Evolutionary conservation across 2,888 invertebrate species (phyloP), one percentile per base, ranked within the genome.

Genomic region (Drosophila mulleri): DNA sequence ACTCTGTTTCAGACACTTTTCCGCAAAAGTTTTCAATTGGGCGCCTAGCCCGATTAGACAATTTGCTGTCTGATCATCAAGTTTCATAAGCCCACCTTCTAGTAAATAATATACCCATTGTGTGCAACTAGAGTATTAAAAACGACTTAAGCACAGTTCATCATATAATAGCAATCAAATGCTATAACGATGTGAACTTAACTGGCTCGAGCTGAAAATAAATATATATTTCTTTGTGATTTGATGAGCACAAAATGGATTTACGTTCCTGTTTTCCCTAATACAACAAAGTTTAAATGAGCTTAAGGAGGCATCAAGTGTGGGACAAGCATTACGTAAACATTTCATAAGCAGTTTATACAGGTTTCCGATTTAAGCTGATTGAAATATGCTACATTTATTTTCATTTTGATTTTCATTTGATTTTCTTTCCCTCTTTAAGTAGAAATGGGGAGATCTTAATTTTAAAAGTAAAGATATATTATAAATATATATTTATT

Each of bases 1-100:
- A 80, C 57, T 64, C 66, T 54, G 52, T 52, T 56, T 66, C 57
- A 50, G 71, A 71, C 78, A 64, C 63, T 58, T 69, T 75, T 69
- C 62, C 70, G 69, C 65, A 65, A 75, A 60, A 57, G 18, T 69
- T 58, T 67, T 70, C 41, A 44, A 78, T 71, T 71, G 77, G 77
- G 77, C 80, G 80, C 77, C 77, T 39, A 76, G 59, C n/a, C 65
- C 70, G 35, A 41, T 18, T 42, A 57, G 57, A 57, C 42, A 41
- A 41, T 72, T 57, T 63, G 16, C 35, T 39, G 78, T 66, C 64
- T 70, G 54, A 26, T 32, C 39, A 11, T 39, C 8, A 20, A 20
- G 50, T 70, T 59, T 66, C 76, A 45, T 80, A 70, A 79, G 41
- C 48, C 54, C 54, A 50, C 35, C 60, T 9, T 47, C 35, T 26